Evolutionary conservation across 2,113 vertebrate species (phyloP), one percentile per base, ranked within the genome.

Genomic region (Macquaria ambigua): DNA sequence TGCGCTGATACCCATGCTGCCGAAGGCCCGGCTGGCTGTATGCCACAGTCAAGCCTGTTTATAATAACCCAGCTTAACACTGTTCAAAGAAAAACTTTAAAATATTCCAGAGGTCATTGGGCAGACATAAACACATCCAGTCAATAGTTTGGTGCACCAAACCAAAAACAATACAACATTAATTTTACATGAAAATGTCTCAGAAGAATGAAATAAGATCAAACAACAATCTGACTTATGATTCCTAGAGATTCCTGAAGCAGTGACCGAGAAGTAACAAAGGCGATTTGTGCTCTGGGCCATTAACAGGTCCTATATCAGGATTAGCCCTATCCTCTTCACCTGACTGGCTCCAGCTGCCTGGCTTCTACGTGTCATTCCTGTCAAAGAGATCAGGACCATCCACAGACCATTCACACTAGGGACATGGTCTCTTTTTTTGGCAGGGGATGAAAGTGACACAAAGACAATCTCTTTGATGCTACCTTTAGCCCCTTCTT

Each of bases 1-100:
- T 55, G 76, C 81, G 48, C 74, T 41, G 73, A 84, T 68, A 77
- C 73, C 70, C 55, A 2, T 0, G 21, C 59, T 77, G 81, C 84
- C 2, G 1, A 83, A 71, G 28, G 81, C 81, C 25, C 56, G 71
- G 77, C 72, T 83, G 84, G 83, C 84, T 89, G 70, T 34, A 55
- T 67, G 70, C 84, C 86, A 90, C 83, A 90, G 85, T 85, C 79
- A 87, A 88, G 91, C 89, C 85, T 92, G 80, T 91, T 93, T 93
- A 91, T 84, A 87, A 87, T 88, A 90, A 92, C 89, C 89, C 86
- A 74, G 80, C 52, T 61, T 71, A 85, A 77, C 83, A 74, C 28
- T 86, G 83, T 87, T 93, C 79, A 92, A 85, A 88, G 83, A 64
- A 82, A 86, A 71, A 63, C 79, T 78, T 90, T 67, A 28, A 75